These are phyloP conservation scores for Poecilia velifera DNA, from an alignment of 2,797 vertebrate genomes.

Conservation along the genomic window DNA sequence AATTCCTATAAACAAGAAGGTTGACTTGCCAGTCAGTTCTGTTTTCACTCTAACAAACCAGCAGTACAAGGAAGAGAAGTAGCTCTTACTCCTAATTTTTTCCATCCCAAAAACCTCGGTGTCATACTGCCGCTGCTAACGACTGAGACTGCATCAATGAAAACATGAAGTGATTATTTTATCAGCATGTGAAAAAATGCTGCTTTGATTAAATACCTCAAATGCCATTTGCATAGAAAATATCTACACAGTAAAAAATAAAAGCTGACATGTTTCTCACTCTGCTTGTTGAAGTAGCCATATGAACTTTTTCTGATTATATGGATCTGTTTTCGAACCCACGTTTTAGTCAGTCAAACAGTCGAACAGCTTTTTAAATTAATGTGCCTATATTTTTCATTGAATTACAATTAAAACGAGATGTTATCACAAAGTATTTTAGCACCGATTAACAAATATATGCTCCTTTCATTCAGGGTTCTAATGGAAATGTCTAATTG, in stretches of 20 bases:
- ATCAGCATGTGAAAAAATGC: background rate
- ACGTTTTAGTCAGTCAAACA: background rate
- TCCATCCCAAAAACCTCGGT: background rate
- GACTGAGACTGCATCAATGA: background rate
- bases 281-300: background rate
- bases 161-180: background rate
- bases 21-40: constrained; percentile 1
- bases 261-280: background rate
- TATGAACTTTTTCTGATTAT: background rate
- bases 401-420: background rate
- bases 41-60: background rate
- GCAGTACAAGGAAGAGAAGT: background rate
- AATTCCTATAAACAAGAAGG: background rate
- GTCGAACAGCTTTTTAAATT: background rate
- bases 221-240: background rate
- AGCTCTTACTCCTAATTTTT: background rate
- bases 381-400: background rate
- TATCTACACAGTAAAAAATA: background rate
- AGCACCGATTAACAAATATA: background rate
- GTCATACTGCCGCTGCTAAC: background rate
- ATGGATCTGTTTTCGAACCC: background rate
- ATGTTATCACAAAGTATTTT: background rate
- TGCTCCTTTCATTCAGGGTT: background rate
- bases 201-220: background rate
- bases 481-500: background rate